Percentiles rank a stretch among this genome's conserved stretches.
Evolutionary conservation across 2,888 invertebrate genomes (phyloP).

Genomic region (Drosophila paracracens): DNA sequence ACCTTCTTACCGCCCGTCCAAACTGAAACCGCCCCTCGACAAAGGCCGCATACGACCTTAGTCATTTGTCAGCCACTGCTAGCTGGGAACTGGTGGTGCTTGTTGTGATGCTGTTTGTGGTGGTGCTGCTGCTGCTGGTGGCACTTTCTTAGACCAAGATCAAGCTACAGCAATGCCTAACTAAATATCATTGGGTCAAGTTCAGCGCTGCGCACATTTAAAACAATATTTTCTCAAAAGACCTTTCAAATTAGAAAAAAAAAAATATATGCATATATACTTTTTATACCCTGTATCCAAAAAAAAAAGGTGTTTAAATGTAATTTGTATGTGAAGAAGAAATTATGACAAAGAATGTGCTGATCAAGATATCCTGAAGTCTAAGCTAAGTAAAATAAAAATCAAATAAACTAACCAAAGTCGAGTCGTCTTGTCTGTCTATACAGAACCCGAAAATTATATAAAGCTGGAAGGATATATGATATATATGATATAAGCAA

Average conservation of each 20-base stretch:
- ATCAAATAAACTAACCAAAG: not conserved
- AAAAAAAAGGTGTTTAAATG: not conserved
- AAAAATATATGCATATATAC: constrained; percentile 1
- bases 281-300: constrained; percentile 18
- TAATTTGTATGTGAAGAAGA: not conserved
- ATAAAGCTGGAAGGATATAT: not conserved
- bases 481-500: not conserved
- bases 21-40: constrained; percentile 70
- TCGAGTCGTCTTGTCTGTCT: not conserved
- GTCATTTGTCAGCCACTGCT: constrained; percentile 75
- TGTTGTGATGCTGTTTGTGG: constrained; percentile 10
- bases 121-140: constrained; percentile 41
- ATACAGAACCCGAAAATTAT: not conserved
- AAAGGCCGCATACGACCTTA: constrained; percentile 69
- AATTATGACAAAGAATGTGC: not conserved
- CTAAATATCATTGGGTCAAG: constrained; percentile 82
- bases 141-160: constrained; percentile 75
- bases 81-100: constrained; percentile 49
- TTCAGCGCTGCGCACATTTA: constrained; percentile 70
- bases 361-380: not conserved
- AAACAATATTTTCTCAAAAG: constrained; percentile 72
- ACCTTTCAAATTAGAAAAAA: constrained; percentile 60
- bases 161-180: constrained; percentile 51
- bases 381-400: not conserved
- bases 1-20: constrained; percentile 78